phyloP scores from a whole-genome alignment of 1,140 invertebrate genomes.

The Drosophila baimaii region DNA sequence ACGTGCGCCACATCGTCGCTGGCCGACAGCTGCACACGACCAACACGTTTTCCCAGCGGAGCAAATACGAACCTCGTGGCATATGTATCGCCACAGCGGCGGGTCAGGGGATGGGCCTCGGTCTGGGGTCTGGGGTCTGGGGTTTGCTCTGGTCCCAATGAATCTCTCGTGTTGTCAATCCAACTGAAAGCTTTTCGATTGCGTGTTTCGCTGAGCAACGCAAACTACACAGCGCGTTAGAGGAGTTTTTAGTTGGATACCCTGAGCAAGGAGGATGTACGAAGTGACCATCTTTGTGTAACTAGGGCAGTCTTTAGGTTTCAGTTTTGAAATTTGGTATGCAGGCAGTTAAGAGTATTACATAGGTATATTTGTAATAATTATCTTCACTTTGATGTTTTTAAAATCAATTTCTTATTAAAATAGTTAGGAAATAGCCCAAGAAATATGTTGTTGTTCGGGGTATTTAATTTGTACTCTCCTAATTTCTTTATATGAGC shows the following conservation, averaged over 20 bases:
- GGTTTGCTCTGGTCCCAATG: conserved; percentile 5
- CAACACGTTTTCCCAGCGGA: conserved; percentile 64
- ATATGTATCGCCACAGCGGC: conserved; percentile 21
- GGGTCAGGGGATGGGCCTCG: conserved; percentile 9
- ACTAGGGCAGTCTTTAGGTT: neutral
- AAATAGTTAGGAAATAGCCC: no score
- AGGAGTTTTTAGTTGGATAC: conserved; percentile 39
- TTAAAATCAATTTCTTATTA: neutral
- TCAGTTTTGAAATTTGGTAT: neutral
- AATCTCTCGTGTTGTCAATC: conserved; percentile 40
- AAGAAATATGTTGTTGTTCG: no score
- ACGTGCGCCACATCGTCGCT: conserved; percentile 51
- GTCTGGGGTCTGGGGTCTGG: conserved; percentile 2
- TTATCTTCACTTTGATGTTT: neutral
- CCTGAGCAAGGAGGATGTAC: conserved; percentile 18
- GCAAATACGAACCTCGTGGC: conserved; percentile 48
- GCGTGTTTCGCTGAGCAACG: conserved; percentile 14
- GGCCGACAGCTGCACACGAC: conserved; percentile 68
- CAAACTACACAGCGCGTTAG: conserved; percentile 23
- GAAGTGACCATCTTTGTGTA: conserved; percentile 1
- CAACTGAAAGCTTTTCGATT: conserved; percentile 29
- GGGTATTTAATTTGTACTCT: no score
- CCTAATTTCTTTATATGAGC: neutral
- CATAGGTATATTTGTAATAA: neutral
- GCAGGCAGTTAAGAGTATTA: neutral